These are phyloP conservation scores for Echiichthys vipera DNA, from an alignment of 2,797 vertebrate species.

Conservation along the genomic window DNA sequence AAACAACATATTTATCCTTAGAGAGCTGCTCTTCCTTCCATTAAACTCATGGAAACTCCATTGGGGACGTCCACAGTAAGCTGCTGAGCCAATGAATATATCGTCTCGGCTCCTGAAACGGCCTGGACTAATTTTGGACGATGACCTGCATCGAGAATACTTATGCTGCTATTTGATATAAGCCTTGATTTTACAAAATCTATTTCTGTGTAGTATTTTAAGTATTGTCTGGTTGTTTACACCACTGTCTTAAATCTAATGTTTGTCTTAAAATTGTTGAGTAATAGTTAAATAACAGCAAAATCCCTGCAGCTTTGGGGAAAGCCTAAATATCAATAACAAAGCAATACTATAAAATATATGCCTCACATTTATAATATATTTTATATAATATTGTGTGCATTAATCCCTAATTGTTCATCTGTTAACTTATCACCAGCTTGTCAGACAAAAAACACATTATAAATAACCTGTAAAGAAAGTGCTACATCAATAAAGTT, in stretches of 20 bases:
- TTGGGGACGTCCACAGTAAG: not conserved
- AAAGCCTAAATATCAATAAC: not conserved
- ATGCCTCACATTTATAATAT: not conserved
- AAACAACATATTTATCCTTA: not conserved
- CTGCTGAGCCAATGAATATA: not conserved
- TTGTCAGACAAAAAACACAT: not conserved
- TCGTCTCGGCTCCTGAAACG: slow-evolving; percentile 6
- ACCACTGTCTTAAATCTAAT: not conserved
- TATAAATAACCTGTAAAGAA: not conserved
- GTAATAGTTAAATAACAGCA: not conserved
- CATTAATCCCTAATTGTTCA: not conserved
- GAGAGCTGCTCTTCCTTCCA: not conserved
- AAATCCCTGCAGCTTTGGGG: not conserved
- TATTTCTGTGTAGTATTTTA: not conserved
- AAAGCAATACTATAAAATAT: not conserved
- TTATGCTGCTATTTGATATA: not conserved
- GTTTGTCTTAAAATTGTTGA: not conserved
- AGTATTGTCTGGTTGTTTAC: slow-evolving; percentile 3
- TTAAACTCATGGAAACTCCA: slow-evolving; percentile 25
- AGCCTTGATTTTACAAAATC: not conserved
- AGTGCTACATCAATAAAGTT: not conserved
- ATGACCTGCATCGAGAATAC: slow-evolving; percentile 6
- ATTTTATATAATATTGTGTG: not conserved
- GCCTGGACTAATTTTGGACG: slow-evolving; percentile 22
- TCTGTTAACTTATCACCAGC: not conserved